Evolutionary conservation across 1,140 invertebrate genomes (phyloP).

Genomic region (Apocrypta bakeri): DNA sequence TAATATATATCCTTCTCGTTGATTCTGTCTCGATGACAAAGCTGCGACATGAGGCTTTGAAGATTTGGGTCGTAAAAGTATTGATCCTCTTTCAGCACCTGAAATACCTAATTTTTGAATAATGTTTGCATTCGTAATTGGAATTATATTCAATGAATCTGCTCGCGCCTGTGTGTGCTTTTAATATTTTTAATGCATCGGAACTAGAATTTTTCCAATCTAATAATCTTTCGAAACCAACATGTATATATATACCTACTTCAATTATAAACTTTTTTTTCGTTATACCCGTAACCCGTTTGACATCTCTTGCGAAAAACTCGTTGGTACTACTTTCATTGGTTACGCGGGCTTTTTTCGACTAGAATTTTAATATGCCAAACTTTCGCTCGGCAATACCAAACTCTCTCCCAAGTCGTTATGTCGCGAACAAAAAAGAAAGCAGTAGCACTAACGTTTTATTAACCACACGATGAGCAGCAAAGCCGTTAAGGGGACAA

Average conservation of each 20-base stretch:
- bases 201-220: not conserved
- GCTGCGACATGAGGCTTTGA: not conserved
- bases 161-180: too few species aligned
- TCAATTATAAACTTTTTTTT: not conserved
- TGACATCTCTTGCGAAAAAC: not conserved
- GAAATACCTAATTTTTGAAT: too few species aligned
- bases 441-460: not conserved
- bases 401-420: not conserved
- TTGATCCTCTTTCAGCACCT: not conserved
- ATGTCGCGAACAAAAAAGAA: not conserved
- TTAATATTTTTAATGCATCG: not conserved
- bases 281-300: not conserved
- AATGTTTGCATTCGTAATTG: not conserved
- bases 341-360: too few species aligned
- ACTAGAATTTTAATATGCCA: not conserved
- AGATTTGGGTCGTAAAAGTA: constrained; percentile 18
- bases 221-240: not conserved
- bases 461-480: not conserved
- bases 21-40: constrained; percentile 13
- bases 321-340: too few species aligned
- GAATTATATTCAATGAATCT: too few species aligned
- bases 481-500: constrained; percentile 17
- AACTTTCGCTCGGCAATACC: not conserved
- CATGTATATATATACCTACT: too few species aligned
- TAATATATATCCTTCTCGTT: not conserved